Conservation (phyloP, 2,888 invertebrate species). For the Zygaena filipendulae region DNA sequence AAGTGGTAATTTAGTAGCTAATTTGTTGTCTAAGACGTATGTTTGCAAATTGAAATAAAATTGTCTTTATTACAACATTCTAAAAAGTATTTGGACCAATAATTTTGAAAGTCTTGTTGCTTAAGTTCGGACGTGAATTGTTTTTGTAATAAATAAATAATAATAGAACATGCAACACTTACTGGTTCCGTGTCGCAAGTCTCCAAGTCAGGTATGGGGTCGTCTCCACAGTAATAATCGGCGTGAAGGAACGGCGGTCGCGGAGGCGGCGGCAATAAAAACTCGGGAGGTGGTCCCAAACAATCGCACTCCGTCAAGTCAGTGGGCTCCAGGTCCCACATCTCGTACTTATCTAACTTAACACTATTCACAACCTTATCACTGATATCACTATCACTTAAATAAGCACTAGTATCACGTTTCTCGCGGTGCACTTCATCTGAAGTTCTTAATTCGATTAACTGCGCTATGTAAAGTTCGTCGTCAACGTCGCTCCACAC, state of each 20-base stretch:
- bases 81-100: too few relatives aligned
- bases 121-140: too few relatives aligned
- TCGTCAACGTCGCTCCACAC: slow-evolving; percentile 62
- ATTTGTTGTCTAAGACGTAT: too few relatives aligned
- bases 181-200: slow-evolving; percentile 83
- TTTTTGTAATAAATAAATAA: too few relatives aligned
- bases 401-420: slow-evolving; percentile 53
- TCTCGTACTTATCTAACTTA: slow-evolving; percentile 66
- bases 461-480: slow-evolving; percentile 60
- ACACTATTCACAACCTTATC: slow-evolving; percentile 66
- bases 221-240: slow-evolving; percentile 77
- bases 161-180: too few relatives aligned
- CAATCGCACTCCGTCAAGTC: slow-evolving; percentile 80
- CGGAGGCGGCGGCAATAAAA: slow-evolving; percentile 79
- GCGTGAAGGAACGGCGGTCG: slow-evolving; percentile 77
- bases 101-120: too few relatives aligned
- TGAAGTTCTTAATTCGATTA: slow-evolving; percentile 53
- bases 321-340: slow-evolving; percentile 79
- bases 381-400: slow-evolving; percentile 59
- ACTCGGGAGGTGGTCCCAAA: slow-evolving; percentile 79
- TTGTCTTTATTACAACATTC: too few relatives aligned
- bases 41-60: too few relatives aligned
- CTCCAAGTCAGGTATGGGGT: slow-evolving; percentile 76
- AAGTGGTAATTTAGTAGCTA: too few relatives aligned
- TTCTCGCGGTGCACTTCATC: slow-evolving; percentile 53